Conservation (phyloP, 2,888 invertebrate genomes). For the Theodoxus fluviatilis region DNA sequence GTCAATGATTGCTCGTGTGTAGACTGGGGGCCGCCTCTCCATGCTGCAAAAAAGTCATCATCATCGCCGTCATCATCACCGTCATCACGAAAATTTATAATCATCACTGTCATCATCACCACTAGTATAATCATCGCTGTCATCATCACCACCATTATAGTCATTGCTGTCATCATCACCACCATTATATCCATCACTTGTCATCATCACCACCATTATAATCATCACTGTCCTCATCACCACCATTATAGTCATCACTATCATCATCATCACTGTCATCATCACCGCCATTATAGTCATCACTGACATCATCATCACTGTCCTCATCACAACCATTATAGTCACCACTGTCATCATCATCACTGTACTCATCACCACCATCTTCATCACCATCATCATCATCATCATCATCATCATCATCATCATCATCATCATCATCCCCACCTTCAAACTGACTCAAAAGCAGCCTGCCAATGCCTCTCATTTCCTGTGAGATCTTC, state of each 20-base stretch:
- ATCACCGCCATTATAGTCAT: slow-evolving; percentile 8
- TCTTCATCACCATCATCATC: not conserved
- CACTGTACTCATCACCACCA: not conserved
- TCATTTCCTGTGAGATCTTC: not conserved
- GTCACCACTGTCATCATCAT: not conserved
- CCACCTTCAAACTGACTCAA: not conserved
- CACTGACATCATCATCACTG: slow-evolving; percentile 4
- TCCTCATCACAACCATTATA: slow-evolving; percentile 1
- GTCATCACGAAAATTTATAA: not conserved
- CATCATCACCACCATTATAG: not conserved
- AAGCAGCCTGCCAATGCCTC: not conserved
- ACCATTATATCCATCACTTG: not conserved
- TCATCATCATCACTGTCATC: slow-evolving; percentile 13
- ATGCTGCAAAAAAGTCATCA: slow-evolving; percentile 40
- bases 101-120: not conserved
- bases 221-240: not conserved
- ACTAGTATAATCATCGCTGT: not conserved
- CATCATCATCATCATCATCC: not conserved
- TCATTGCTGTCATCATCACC: not conserved
- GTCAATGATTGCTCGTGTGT: slow-evolving; percentile 60
- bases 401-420: not conserved
- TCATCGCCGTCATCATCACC: not conserved
- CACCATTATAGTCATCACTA: not conserved
- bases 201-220: not conserved
- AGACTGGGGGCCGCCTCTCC: slow-evolving; percentile 51